Evolutionary conservation across 1,140 invertebrate genomes (phyloP), one percentile per base, ranked within the genome.

Genomic region (Rhysida immarginata): DNA sequence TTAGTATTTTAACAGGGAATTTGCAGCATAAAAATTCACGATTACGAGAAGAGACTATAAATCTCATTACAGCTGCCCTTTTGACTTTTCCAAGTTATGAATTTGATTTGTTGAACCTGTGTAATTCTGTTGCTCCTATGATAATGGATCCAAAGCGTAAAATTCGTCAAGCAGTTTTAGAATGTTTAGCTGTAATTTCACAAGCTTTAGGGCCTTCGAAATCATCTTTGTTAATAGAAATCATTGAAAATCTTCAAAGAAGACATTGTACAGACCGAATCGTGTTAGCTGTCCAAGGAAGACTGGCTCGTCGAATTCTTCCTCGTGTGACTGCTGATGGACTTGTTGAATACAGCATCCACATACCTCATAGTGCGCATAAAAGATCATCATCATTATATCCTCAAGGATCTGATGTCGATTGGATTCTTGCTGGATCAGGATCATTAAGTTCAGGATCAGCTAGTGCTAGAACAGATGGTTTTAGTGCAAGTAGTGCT

Each of bases 61-160:
- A 87, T 66, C 77, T 85, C 57, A 72, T 87, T 23, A 84, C 87
- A 58, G 84, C 81, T 56, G 80, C 81, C 2, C 66, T 85, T 44
- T 75, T 87, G 59, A 82, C 82, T 21, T 87, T 86, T 69, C 86
- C 87, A 2, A 83, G 83, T 64, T 82, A 81, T 43, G 84, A 86
- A 54, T 84, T 90, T 66, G 82, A 87, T 68, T 74, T 85, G 23
- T 66, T 71, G 14, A 71, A 70, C 8, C 71, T 86, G 13, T 78
- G 81, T 26, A 65, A 72, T 55, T 59, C 65, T 48, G 69, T 80
- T 13, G 75, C 78, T 16, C 72, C 73, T 35, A 74, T 78, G 52
- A 71, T 85, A 18, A 73, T 75, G 21, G 84, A 87, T 71, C 71
- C 75, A 1, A 81, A 84, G 61, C 71, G 84, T 54, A 73, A 81